phyloP scores from a whole-genome alignment of 2,797 vertebrate genomes.

The Benthosema pterotum region DNA sequence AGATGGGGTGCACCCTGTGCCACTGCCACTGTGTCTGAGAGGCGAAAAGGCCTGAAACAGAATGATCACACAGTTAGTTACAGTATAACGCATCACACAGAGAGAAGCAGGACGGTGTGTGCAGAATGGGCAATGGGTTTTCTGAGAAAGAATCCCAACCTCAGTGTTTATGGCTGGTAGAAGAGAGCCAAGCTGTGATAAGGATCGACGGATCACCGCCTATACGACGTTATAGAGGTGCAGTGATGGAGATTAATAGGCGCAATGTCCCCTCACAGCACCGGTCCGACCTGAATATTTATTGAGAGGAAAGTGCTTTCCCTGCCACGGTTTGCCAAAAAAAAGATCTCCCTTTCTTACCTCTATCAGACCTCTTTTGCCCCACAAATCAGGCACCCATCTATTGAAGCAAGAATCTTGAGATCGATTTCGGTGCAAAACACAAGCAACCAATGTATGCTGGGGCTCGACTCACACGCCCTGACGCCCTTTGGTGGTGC shows the following conservation, averaged over 20 bases:
- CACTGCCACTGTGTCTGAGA: background rate
- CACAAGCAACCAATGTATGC: no score
- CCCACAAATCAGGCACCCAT: no score
- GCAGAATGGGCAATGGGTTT: constrained; percentile 32
- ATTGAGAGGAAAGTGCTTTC: constrained; percentile 68
- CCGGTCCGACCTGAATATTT: constrained; percentile 69
- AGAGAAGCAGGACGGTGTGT: constrained; percentile 32
- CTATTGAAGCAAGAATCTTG: no score
- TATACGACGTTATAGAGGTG: constrained; percentile 25
- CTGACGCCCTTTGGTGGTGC: no score
- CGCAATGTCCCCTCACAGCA: constrained; percentile 66
- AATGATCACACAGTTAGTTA: constrained; percentile 19
- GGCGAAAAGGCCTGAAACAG: constrained; percentile 12
- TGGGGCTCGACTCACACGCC: no score
- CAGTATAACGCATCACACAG: constrained; percentile 19
- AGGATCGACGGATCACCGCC: constrained; percentile 51
- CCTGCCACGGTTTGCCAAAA: constrained; percentile 61
- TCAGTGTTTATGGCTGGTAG: constrained; percentile 47
- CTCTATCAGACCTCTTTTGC: background rate
- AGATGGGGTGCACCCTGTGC: no score
- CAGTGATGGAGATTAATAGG: constrained; percentile 51
- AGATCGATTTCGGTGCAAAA: no score
- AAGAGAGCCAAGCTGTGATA: constrained; percentile 55
- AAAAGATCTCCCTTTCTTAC: constrained; percentile 68
- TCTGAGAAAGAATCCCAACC: constrained; percentile 28